phyloP scores from a whole-genome alignment of 2,888 invertebrate genomes.

The Drosophila formosana region DNA sequence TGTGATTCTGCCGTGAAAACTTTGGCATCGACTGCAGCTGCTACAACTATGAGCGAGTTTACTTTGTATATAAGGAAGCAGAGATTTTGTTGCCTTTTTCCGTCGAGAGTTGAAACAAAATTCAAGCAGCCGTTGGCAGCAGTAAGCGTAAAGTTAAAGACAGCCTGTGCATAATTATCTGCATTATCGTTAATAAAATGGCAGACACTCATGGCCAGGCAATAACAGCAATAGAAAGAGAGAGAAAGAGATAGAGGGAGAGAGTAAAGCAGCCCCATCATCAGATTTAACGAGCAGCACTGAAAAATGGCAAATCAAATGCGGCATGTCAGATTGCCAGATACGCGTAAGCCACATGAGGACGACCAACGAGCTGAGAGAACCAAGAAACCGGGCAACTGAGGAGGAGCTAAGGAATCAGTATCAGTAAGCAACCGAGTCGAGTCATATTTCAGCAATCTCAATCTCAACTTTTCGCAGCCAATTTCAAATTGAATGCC shows the following conservation, averaged over 20 bases:
- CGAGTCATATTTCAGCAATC: constrained; percentile 61
- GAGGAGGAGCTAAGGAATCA: background rate
- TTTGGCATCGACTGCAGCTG: constrained; percentile 11
- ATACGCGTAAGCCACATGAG: constrained; percentile 12
- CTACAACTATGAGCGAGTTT: background rate
- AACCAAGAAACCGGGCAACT: background rate
- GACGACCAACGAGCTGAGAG: background rate
- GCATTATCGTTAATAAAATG: constrained; percentile 21
- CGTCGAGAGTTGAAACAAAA: background rate
- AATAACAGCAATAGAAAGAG: background rate
- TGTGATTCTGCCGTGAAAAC: constrained; percentile 9
- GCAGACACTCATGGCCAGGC: background rate
- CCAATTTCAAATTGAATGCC: constrained; percentile 75
- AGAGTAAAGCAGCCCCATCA: background rate
- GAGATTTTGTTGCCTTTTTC: background rate
- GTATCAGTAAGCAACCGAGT: background rate
- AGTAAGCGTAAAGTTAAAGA: constrained; percentile 7
- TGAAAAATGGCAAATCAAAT: constrained; percentile 47
- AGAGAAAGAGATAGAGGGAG: background rate
- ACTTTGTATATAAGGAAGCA: too few relatives aligned
- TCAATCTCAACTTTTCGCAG: constrained; percentile 74
- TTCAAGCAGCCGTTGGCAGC: constrained; percentile 1
- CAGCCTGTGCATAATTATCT: constrained; percentile 21
- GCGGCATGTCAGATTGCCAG: constrained; percentile 26
- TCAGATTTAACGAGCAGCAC: constrained; percentile 28